A percentile compares a stretch with the other conserved stretches of the same genome.
phyloP scores from a whole-genome alignment of 2,797 vertebrate species.

The Pseudochaenichthys georgianus region DNA sequence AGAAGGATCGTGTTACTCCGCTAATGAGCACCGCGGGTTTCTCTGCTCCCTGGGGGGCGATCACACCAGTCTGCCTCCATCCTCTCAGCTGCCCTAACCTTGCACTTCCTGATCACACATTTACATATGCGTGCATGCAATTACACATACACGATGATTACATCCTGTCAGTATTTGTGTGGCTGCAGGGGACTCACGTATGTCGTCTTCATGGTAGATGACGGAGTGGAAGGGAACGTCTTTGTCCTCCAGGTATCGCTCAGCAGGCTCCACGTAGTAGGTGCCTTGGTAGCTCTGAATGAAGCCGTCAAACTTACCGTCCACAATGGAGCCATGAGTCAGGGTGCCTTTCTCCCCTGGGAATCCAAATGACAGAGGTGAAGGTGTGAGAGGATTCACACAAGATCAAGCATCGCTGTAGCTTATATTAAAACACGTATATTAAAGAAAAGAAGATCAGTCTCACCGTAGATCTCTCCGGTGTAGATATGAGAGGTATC shows the following conservation, averaged over 20 bases:
- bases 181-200: constrained; percentile 88
- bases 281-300: constrained; percentile 93
- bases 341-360: constrained; percentile 95
- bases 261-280: constrained; percentile 95
- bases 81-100: constrained; percentile 49
- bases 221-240: constrained; percentile 96
- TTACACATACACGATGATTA: constrained; percentile 22
- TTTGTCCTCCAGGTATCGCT: constrained; percentile 93
- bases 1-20: constrained; percentile 69
- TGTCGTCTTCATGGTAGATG: constrained; percentile 99
- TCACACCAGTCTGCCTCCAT: constrained; percentile 58
- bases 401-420: background rate
- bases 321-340: constrained; percentile 93
- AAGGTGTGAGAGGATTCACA: constrained; percentile 4
- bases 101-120: constrained; percentile 53
- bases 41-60: constrained; percentile 49
- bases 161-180: constrained; percentile 12
- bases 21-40: constrained; percentile 74
- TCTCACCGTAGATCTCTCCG: constrained; percentile 96
- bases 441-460: background rate
- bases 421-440: background rate
- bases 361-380: constrained; percentile 19
- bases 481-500: constrained; percentile 99
- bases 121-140: constrained; percentile 43
- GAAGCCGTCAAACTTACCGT: constrained; percentile 98